Evolutionary conservation across 2,797 vertebrate genomes (phyloP).

Genomic region (Telmatherina bonti): DNA sequence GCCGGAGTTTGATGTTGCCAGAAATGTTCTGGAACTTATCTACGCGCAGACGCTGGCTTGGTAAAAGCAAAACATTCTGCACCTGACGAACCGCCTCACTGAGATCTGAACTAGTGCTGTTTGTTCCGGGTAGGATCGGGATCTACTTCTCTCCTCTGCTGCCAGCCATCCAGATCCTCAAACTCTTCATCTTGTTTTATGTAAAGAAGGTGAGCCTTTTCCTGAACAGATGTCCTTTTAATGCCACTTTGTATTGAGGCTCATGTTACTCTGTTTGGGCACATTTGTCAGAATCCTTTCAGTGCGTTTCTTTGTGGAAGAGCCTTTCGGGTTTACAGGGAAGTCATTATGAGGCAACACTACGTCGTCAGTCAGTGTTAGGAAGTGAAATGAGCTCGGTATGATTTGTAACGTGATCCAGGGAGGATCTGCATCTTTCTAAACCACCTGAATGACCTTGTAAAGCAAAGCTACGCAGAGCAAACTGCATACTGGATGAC

Average conservation of each 20-base stretch:
- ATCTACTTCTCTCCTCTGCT: slow-evolving; percentile 95
- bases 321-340: slow-evolving; percentile 21
- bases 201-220: slow-evolving; percentile 91
- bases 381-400: slow-evolving; percentile 26
- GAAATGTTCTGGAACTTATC: slow-evolving; percentile 94
- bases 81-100: too few relatives aligned
- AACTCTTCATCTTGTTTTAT: slow-evolving; percentile 90
- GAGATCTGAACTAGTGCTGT: too few relatives aligned
- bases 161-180: slow-evolving; percentile 91
- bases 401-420: slow-evolving; percentile 51
- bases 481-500: neutral
- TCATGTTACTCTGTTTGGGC: slow-evolving; percentile 62
- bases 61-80: slow-evolving; percentile 75
- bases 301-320: slow-evolving; percentile 37
- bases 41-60: slow-evolving; percentile 95
- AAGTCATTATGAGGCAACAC: slow-evolving; percentile 12
- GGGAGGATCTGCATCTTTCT: too few relatives aligned
- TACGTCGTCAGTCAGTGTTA: slow-evolving; percentile 26
- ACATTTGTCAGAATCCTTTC: slow-evolving; percentile 49
- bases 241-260: too few relatives aligned
- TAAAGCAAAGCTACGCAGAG: slow-evolving; percentile 27
- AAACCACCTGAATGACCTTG: slow-evolving; percentile 35
- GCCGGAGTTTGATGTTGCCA: slow-evolving; percentile 94
- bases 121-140: slow-evolving; percentile 86
- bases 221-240: too few relatives aligned